Base-by-base conservation (phyloP, 2,888 invertebrate genomes). In the Acanthosoma haemorrhoidale region DNA sequence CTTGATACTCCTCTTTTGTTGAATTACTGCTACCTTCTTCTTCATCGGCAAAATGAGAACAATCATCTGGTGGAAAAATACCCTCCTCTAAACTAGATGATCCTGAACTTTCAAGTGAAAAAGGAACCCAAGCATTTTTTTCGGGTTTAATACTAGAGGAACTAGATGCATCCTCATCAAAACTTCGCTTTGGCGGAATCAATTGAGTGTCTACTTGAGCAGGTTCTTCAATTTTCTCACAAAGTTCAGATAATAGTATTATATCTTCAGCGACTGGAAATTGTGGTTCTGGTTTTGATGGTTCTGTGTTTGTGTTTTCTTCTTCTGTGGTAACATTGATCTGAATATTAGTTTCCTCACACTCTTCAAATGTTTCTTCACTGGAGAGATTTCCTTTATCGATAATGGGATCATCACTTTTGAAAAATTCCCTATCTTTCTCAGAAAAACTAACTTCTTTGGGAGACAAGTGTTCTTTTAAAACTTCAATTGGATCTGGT, bases 31-130 rank as follows among this genome's bases (percentile, higher is more conserved):
- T 83, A 5, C 83, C 83, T 75, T 85, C 84, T 76, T 83, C 83
- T 51, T 84, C 84, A 71, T 84, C 84, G 1, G 84, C 83, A 6
- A 82, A 82, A 13, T 82, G 83, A 57, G 81, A 81, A 64, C 74
- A 73, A 63, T 76, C 77, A 78, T 91, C 91, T 59, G 89, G 87
- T 9, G 90, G 89, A 76, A 90, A 86, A 84, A 90, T 88, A 5
- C 88, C 90, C 78, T 93, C 92, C 79, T 93, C 93, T 58, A 91
- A 85, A 78, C 92, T 92, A 3, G 92, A 92, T 73, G 91, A 92
- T 38, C 90, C 91, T 64, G 91, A 91, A 78, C 91, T 92, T 78
- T 92, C 92, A 15, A 92, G 85, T 21, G 91, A 88, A 78, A 92
- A 92, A 3, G 91, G 89, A 76, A 88, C 86, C 90, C 91, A 91